Conservation (phyloP, 2,113 vertebrate species). For the Lontra canadensis region DNA sequence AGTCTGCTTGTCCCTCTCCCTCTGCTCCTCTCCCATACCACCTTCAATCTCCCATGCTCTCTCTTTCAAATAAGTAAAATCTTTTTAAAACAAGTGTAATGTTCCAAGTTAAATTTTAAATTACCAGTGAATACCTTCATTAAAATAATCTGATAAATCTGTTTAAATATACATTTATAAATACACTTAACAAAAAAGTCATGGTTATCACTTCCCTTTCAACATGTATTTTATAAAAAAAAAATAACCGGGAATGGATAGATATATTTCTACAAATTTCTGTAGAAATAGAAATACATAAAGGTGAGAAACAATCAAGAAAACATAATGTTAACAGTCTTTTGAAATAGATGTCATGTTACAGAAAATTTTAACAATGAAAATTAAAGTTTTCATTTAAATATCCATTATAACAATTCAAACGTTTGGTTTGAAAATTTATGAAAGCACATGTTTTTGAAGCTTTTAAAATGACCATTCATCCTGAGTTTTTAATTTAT, state of each 20-base stretch:
- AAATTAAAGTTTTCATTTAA: not conserved
- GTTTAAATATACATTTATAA: not conserved
- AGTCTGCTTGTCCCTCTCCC: too few relatives aligned
- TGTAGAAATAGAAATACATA: not conserved
- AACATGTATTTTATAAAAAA: not conserved
- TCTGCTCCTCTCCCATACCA: too few relatives aligned
- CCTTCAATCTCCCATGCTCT: too few relatives aligned
- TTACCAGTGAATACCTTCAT: not conserved
- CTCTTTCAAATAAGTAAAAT: too few relatives aligned
- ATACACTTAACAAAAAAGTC: not conserved
- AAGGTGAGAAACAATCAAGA: not conserved
- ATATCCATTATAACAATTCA: not conserved
- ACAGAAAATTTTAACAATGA: not conserved
- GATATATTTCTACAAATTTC: not conserved
- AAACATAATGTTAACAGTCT: not conserved
- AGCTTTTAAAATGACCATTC: not conserved
- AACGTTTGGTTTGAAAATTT: not conserved
- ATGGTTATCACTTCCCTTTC: not conserved
- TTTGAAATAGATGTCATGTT: not conserved
- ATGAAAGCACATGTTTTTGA: not conserved
- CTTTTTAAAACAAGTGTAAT: not conserved
- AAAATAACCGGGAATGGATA: not conserved
- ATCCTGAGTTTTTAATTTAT: not conserved
- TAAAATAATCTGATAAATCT: not conserved
- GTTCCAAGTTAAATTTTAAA: not conserved